phyloP scores from a whole-genome alignment of 2,888 invertebrate species.

The Corythucha ciliata region DNA sequence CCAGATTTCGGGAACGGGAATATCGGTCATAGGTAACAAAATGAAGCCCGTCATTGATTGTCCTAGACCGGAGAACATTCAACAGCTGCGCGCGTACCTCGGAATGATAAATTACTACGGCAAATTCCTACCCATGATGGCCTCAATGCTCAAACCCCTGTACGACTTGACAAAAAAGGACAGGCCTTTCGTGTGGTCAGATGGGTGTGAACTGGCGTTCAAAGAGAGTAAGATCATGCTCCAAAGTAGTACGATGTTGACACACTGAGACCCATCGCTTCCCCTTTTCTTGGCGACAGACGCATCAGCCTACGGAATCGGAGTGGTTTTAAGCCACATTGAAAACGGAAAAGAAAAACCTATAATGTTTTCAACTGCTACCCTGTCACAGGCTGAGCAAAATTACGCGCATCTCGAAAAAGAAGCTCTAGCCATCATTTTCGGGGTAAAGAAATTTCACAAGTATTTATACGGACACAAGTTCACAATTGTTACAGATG shows the following conservation, averaged over 20 bases:
- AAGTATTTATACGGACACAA: not conserved
- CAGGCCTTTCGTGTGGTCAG: not conserved
- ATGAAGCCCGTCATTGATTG: too few relatives aligned
- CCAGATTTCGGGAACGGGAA: too few relatives aligned
- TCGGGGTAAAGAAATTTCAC: constrained; percentile 17
- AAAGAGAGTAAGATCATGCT: too few relatives aligned
- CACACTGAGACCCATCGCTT: too few relatives aligned
- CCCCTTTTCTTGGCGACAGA: too few relatives aligned
- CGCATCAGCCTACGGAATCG: constrained; percentile 32
- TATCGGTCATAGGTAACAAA: too few relatives aligned
- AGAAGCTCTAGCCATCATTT: constrained; percentile 2
- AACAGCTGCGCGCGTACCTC: not conserved
- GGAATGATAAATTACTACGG: constrained; percentile 18
- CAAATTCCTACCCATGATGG: constrained; percentile 15
- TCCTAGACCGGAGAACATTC: not conserved
- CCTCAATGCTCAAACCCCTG: constrained; percentile 4
- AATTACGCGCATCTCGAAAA: not conserved
- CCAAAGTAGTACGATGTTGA: too few relatives aligned
- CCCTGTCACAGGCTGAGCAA: not conserved
- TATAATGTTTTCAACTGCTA: constrained; percentile 1
- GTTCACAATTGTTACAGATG: constrained; percentile 4
- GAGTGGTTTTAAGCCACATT: constrained; percentile 31
- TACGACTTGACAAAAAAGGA: constrained; percentile 15
- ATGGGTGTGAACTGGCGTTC: constrained; percentile 9
- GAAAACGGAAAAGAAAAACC: constrained; percentile 2